Evolutionary conservation across 92 coral and sea anemone genomes (phyloP), one percentile per base, ranked within the genome.

Genomic region (Muricea muricata): DNA sequence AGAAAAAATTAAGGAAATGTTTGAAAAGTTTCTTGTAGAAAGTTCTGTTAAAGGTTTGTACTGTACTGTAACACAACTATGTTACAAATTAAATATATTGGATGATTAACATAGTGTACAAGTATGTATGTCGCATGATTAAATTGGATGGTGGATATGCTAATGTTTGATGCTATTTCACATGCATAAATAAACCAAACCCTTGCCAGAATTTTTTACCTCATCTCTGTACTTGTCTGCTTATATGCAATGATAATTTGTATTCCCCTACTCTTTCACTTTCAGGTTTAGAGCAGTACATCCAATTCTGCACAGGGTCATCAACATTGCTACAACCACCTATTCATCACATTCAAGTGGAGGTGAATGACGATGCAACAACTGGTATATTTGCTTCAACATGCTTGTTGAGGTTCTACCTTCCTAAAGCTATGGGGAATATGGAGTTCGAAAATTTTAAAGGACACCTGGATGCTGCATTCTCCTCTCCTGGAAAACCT

Each of bases 311-410:
- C 71, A 65, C 1, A 26, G 71, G 71, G 34, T 65, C 71, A 9
- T 6, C 71, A 65, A 20, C 35, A 26, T 3, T 65, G 26, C 71
- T 34, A 65, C 71, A 65, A 65, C 31, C 33, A 65, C 71, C 40
- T 4, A 20, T 65, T 32, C 40, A 65, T n/a, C 34, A 20, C 24
- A 65, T 65, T 65, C 71, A 32, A 65, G 71, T 65, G 17, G 72
- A 65, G 42, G 72, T 65, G 34, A 65, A 65, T 29, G 72, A 65
- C 7, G 20, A 29, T 29, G 34, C 11, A 29, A 65, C 72, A 29
- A 34, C 31, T 9, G 72, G 72, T 29, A 65, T 65, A 65, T 65
- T 65, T 65, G 72, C 72, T 26, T 65, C 72, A 34, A 65, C 72
- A 65, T 65, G 72, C 42, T 65, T 65, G 31, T 18, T 65, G 30